Conservation (phyloP, 2,113 vertebrate species). For the Bombycilla garrulus region DNA sequence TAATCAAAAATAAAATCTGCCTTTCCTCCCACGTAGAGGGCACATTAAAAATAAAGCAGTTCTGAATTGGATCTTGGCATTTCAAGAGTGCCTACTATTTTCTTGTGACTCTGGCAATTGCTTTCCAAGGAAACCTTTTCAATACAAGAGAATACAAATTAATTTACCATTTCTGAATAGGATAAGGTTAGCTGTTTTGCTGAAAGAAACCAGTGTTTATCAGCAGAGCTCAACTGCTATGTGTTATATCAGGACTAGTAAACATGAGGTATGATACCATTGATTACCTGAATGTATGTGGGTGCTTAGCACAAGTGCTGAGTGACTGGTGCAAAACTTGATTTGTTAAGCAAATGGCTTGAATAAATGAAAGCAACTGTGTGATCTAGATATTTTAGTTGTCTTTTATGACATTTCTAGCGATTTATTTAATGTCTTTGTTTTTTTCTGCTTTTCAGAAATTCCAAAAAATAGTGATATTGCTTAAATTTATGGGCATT, state of each 20-base stretch:
- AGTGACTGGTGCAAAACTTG: conserved; percentile 52
- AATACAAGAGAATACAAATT: conserved; percentile 18
- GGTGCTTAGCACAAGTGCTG: conserved; percentile 49
- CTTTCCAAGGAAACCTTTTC: conserved; percentile 48
- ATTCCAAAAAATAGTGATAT: not conserved
- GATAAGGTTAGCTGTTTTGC: conserved; percentile 28
- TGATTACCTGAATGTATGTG: conserved; percentile 47
- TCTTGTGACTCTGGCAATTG: conserved; percentile 44
- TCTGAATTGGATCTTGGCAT: not conserved
- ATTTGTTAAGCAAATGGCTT: conserved; percentile 77
- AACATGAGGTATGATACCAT: conserved; percentile 32
- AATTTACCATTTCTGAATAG: conserved; percentile 28
- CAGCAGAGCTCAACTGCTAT: conserved; percentile 9
- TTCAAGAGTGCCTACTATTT: not conserved
- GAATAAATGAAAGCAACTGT: conserved; percentile 41
- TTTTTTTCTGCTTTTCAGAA: not conserved
- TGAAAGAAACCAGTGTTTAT: conserved; percentile 28
- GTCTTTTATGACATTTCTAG: conserved; percentile 1
- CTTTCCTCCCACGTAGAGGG: not conserved
- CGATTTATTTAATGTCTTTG: not conserved
- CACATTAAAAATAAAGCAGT: not conserved
- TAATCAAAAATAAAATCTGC: not conserved
- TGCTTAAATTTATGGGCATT: not conserved
- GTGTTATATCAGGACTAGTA: conserved; percentile 11
- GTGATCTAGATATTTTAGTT: conserved; percentile 19